Evolutionary conservation across 2,888 invertebrate species (phyloP).

Genomic region (Priocnemis perturbator): DNA sequence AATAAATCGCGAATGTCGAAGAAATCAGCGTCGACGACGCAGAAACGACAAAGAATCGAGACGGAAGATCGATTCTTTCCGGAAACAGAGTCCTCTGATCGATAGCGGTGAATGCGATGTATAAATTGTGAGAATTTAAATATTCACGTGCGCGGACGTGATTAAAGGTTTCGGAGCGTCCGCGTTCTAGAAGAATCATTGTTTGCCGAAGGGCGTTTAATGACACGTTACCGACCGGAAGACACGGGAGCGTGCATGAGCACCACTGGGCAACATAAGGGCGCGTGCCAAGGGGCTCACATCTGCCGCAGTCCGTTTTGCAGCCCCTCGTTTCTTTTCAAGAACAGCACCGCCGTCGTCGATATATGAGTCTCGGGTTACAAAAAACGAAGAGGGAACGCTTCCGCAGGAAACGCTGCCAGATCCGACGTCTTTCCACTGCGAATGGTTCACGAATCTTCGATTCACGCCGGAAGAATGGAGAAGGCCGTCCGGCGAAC

Average conservation of each 20-base stretch:
- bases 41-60: too few relatives aligned
- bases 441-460: constrained; percentile 14
- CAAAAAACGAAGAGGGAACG: constrained; percentile 63
- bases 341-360: constrained; percentile 48
- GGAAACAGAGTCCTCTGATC: too few relatives aligned
- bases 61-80: too few relatives aligned
- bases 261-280: constrained; percentile 64
- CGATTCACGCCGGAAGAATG: constrained; percentile 1
- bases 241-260: constrained; percentile 54
- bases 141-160: too few relatives aligned
- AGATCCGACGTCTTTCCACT: constrained; percentile 49
- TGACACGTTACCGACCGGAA: neutral
- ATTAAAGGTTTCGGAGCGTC: too few relatives aligned
- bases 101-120: too few relatives aligned
- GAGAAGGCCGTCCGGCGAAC: neutral
- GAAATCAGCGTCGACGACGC: too few relatives aligned
- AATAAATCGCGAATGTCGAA: too few relatives aligned
- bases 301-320: constrained; percentile 70
- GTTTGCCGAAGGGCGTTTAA: neutral
- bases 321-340: constrained; percentile 66
- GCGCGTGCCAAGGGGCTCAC: constrained; percentile 71
- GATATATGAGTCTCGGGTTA: constrained; percentile 57
- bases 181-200: neutral
- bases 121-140: too few relatives aligned
- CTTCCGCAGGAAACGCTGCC: constrained; percentile 72